These are phyloP conservation scores for Apis mellifera DNA, from an alignment of 1,140 invertebrate genomes.

Conservation along the genomic window DNA sequence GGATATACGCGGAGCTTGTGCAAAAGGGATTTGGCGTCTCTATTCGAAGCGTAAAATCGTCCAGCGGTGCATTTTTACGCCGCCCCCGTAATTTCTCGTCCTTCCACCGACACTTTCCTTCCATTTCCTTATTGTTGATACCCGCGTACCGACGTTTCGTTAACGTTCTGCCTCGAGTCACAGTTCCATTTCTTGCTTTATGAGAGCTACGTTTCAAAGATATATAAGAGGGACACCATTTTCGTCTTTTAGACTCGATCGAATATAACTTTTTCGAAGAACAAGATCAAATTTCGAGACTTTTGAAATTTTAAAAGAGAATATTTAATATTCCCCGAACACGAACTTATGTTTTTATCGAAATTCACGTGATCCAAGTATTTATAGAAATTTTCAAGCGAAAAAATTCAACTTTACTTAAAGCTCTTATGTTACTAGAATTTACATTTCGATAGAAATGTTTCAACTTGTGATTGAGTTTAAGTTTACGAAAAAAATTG, in stretches of 20 bases:
- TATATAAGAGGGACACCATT: neutral
- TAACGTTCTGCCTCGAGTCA: conserved; percentile 47
- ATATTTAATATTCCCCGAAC: too few species aligned
- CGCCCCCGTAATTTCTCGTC: conserved; percentile 57
- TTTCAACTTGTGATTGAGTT: too few species aligned
- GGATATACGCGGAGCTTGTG: conserved; percentile 17
- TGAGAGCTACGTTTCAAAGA: neutral
- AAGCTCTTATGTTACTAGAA: too few species aligned
- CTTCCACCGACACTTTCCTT: conserved; percentile 33
- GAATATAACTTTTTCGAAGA: too few species aligned
- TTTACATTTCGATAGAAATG: too few species aligned
- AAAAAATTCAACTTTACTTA: too few species aligned
- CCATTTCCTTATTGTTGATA: conserved; percentile 33
- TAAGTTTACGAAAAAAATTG: too few species aligned
- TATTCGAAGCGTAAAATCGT: conserved; percentile 70
- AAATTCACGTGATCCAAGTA: too few species aligned
- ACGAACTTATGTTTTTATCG: too few species aligned
- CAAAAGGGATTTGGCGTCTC: conserved; percentile 58
- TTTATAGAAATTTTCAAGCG: too few species aligned
- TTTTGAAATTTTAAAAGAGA: too few species aligned
- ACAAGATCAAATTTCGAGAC: too few species aligned
- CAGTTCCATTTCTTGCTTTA: conserved; percentile 24
- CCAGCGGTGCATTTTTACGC: conserved; percentile 67
- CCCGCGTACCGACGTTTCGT: conserved; percentile 36
- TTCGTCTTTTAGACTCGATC: neutral